Base-by-base conservation (phyloP, 2,113 vertebrate genomes). In the Lepisosteus osseus region DNA sequence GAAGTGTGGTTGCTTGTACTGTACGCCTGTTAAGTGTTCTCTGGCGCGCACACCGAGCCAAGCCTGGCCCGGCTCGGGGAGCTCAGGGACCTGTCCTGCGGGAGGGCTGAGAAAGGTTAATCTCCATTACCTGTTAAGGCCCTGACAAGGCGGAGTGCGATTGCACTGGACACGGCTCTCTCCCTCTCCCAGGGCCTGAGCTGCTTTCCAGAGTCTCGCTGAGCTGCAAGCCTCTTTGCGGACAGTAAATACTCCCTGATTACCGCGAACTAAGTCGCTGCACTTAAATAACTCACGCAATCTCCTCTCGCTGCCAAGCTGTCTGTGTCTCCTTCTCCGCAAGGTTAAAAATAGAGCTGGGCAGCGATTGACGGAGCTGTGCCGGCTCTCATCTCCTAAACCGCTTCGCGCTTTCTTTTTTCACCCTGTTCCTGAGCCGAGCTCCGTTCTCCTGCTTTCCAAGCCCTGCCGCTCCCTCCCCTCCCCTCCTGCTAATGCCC, bases 161-260 rank as follows among this genome's bases (percentile, higher is more conserved):
- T 9, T 62, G 69, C 42, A 0, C 4, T 15, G 6, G 68, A 14
- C 63, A n/a, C 70, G 51, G 47, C 72, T 68, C 47, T 56, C n/a
- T 56, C 65, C 29, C 29, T 45, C 59, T n/a, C 42, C 17, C 57
- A 13, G 14, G 5, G 14, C 17, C 71, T 83, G 79, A 86, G 76
- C 82, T 76, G 75, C 78, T 86, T 82, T 82, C 69, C 65, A 54
- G 65, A 54, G 67, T 79, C 74, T 82, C 76, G 75, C 67, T 76
- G 76, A 69, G 41, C 72, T 70, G 29, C 78, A 83, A 84, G 79
- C 83, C 76, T 86, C 82, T 86, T 85, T 84, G 65, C 75, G 51
- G 47, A 80, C 69, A 85, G 77, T 74, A 42, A 67, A 73, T 69
- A 65, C 47, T 47, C 57, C 71, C 71, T 55, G 68, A 74, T 80